These are phyloP conservation scores for Phodopus roborovskii DNA, from an alignment of 2,113 vertebrate genomes.

Conservation along the genomic window DNA sequence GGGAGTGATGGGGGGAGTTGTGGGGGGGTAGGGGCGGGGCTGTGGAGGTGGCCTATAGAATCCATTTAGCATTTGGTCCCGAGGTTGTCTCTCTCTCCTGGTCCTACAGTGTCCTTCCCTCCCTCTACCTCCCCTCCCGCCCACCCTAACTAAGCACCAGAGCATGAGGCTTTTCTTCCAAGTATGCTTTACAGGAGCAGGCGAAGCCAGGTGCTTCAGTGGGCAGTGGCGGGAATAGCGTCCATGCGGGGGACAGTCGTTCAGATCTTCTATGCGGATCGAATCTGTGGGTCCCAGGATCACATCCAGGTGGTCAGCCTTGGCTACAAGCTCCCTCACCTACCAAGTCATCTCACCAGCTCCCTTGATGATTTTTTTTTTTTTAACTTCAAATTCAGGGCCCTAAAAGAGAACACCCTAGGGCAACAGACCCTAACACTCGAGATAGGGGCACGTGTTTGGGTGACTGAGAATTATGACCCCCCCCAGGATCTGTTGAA, in stretches of 20 bases:
- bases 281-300: not conserved
- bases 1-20: not conserved
- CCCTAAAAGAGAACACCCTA: not conserved
- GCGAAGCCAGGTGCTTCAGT: not conserved
- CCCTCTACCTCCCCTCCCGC: not conserved
- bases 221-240: not conserved
- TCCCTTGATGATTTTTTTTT: not conserved
- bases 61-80: not conserved
- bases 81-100: not conserved
- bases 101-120: not conserved
- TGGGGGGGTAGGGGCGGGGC: not conserved
- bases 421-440: not conserved
- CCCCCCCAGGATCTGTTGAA: not conserved
- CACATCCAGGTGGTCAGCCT: not conserved
- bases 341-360: not conserved
- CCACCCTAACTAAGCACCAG: not conserved
- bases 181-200: not conserved
- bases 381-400: not conserved
- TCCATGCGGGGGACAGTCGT: not conserved
- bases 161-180: not conserved
- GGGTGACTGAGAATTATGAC: not conserved
- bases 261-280: not conserved
- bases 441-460: not conserved
- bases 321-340: not conserved
- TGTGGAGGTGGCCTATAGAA: not conserved